These are phyloP conservation scores for Brachionus rubens DNA, from an alignment of 1,140 invertebrate species.

Conservation along the genomic window DNA sequence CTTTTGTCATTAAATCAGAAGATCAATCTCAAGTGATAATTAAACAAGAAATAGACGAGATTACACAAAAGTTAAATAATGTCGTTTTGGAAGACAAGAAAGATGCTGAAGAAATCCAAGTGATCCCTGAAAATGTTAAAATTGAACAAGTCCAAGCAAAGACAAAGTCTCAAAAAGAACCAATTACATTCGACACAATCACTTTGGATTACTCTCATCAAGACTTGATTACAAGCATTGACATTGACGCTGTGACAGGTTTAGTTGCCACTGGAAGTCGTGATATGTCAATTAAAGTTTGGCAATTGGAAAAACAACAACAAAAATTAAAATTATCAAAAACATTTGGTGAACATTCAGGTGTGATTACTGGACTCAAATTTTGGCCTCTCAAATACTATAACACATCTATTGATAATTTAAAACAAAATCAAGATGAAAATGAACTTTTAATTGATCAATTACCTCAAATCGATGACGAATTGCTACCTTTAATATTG, in stretches of 20 bases:
- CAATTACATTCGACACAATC: not conserved
- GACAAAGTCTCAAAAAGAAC: not conserved
- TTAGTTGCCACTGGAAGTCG: slow-evolving; percentile 19
- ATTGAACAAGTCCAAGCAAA: not conserved
- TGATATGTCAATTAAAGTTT: slow-evolving; percentile 1
- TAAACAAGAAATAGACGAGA: not conserved
- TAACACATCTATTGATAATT: slow-evolving; percentile 1
- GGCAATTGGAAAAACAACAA: not conserved
- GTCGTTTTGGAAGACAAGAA: not conserved
- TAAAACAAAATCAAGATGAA: slow-evolving; percentile 9
- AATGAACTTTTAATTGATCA: slow-evolving; percentile 10
- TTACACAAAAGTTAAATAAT: slow-evolving; percentile 5
- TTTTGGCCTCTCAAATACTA: slow-evolving; percentile 6
- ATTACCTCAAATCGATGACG: not conserved
- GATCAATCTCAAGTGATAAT: too few species aligned
- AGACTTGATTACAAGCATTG: slow-evolving; percentile 18
- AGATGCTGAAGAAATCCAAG: not conserved
- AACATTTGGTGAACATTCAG: slow-evolving; percentile 13
- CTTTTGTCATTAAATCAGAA: not conserved
- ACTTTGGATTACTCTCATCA: not conserved
- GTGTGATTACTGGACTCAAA: not conserved
- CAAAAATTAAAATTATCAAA: not conserved
- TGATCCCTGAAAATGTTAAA: not conserved
- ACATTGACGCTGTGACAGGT: not conserved
- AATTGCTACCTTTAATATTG: not conserved